Base-by-base conservation (phyloP, 64 coral and sea anemone species). In the Porites lutea region DNA sequence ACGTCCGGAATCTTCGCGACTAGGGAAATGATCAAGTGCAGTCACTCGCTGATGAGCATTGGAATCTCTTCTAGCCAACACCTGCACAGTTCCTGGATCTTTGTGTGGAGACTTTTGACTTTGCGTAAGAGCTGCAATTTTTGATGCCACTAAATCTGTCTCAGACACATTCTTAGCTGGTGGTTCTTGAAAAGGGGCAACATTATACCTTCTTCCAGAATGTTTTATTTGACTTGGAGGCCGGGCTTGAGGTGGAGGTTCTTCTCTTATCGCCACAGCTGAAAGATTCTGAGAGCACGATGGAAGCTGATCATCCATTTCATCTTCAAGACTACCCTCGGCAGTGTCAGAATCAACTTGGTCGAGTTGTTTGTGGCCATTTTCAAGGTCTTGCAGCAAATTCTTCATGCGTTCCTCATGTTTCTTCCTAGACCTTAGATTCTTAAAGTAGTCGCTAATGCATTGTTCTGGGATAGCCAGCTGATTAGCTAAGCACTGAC, bases 361-460 rank as follows among this genome's bases (percentile, higher is more conserved):
- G 37, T 52, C 45, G 52, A 13, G 18, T 10, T 68, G 81, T 84
- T 84, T 84, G 19, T 48, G 6, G 27, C 15, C 59, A 64, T 84
- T 51, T 27, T 51, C 48, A 89, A 79, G 75, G 47, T 60, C 82
- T 68, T 79, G 43, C 12, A 77, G 69, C 21, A 89, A 69, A 83
- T 71, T 61, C 43, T 82, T 87, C 71, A 89, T 89, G 37, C 70
- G 71, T 47, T 94, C 87, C 58, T 94, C 92, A 3, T 94, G 65
- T 74, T 94, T 89, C 66, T 87, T 88, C 53, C 75, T 75, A 15
- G 91, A 93, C 51, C 91, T 65, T 53, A 94, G 72, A 65, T 89
- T 94, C 79, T 94, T 94, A 75, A 94, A 94, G 87, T 59, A 94
- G 81, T 94, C 92, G 20, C 92, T 89, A 45, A 89, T 71, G 52